Evolutionary conservation across 1,140 invertebrate species (phyloP), one percentile per base, ranked within the genome.

Genomic region (Ips nitidus): DNA sequence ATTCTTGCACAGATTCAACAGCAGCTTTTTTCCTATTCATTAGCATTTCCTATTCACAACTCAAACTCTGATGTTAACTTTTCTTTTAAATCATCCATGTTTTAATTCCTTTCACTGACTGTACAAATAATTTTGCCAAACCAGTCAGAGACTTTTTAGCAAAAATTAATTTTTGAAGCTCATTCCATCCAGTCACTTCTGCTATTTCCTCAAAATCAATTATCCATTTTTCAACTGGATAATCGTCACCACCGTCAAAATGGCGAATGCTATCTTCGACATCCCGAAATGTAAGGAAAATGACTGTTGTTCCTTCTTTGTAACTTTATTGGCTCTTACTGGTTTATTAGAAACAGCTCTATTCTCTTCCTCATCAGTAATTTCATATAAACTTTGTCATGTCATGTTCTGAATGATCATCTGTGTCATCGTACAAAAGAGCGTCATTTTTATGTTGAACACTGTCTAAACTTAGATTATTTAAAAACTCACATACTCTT

Each of bases 161-260:
- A 56, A 70, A 76, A 38, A 77, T 58, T 47, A 74, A 61, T 58
- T 75, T 77, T 56, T 77, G 75, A 5, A 77, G 55, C 22, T 75
- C 74, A 40, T 65, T 70, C 75, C 73, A 77, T 8, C 53, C 59
- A 5, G 69, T 56, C 3, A 75, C 36, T 22, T 41, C 43, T 1
- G 74, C 70, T 5, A 59, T 71, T 57, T 76, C 74, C 45, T 78
- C 75, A 58, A 78, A 76, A 40, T 76, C 76, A 0, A 42, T 42
- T 2, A 78, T 53, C 74, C 74, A 76, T 45, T 65, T 70, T 52
- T 55, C 38, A 1, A 75, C 55, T 2, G 59, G 68, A 64, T 66
- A 71, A 22, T 69, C 59, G 6, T 66, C 56, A 3, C 47, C 69
- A 43, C 73, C 74, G 53, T 66, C 47, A 70, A 75, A 77, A 42